These are phyloP conservation scores for Anthrax anthrax DNA, from an alignment of 2,888 invertebrate species.

Conservation along the genomic window DNA sequence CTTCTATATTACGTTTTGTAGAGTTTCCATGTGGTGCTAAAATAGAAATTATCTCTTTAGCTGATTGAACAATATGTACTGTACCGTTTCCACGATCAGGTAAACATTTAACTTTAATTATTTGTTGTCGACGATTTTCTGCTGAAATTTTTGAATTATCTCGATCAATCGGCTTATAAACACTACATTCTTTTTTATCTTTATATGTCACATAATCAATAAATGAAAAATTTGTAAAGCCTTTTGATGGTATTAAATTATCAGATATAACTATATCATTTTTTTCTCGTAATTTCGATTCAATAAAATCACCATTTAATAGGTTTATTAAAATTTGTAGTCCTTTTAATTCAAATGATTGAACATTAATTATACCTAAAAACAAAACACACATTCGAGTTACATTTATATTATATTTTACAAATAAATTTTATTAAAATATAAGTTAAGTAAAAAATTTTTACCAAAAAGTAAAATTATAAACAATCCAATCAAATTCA, in stretches of 20 bases:
- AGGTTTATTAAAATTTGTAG: conserved; percentile 10
- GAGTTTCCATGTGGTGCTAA: conserved; percentile 29
- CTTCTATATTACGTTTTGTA: conserved; percentile 45
- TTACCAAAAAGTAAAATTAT: no score
- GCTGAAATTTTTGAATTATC: not conserved
- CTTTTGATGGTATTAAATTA: conserved; percentile 12
- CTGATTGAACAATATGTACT: conserved; percentile 23
- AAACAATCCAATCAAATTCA: no score
- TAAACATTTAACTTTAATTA: conserved; percentile 27
- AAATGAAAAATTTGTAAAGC: conserved; percentile 24
- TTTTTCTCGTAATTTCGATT: conserved; percentile 4
- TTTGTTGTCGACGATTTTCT: conserved; percentile 17
- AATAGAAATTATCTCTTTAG: conserved; percentile 27
- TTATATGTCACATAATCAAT: conserved; percentile 20
- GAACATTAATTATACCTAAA: conserved; percentile 1
- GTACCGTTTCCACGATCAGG: conserved; percentile 17
- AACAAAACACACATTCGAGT: no score
- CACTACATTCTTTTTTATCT: conserved; percentile 19
- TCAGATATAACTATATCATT: not conserved
- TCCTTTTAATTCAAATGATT: conserved; percentile 11
- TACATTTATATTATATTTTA: no score
- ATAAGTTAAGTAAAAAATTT: no score
- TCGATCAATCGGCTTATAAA: conserved; percentile 17
- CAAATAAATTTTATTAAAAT: no score
- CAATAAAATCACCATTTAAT: conserved; percentile 11